phyloP scores from a whole-genome alignment of 1,140 invertebrate genomes.

The Polypedilum pembai region DNA sequence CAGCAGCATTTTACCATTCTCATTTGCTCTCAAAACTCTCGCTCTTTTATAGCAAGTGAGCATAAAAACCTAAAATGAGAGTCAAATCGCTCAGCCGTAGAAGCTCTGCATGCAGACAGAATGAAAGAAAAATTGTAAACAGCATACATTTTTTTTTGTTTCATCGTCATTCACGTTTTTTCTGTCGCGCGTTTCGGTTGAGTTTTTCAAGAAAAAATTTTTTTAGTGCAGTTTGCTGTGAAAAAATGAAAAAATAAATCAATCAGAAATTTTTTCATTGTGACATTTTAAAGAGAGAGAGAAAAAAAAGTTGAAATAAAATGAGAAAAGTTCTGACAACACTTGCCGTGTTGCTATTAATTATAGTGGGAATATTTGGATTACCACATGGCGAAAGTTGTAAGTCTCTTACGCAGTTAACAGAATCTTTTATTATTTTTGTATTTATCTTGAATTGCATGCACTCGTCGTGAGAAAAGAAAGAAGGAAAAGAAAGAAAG shows the following conservation, averaged over 20 bases:
- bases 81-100: neutral
- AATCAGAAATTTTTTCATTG: too few relatives aligned
- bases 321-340: too few relatives aligned
- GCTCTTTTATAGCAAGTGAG: neutral
- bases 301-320: too few relatives aligned
- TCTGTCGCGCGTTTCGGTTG: conserved; percentile 1
- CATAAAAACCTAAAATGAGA: neutral
- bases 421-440: neutral
- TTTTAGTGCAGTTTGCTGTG: neutral
- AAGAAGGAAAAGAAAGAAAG: conserved; percentile 13
- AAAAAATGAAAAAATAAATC: too few relatives aligned
- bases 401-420: neutral
- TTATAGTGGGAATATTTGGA: neutral
- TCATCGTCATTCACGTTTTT: neutral
- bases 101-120: neutral
- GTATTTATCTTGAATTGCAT: neutral
- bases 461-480: neutral
- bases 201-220: neutral
- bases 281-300: too few relatives aligned
- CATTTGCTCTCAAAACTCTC: neutral
- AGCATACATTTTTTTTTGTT: neutral
- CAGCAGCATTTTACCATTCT: neutral
- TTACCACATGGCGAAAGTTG: conserved; percentile 16
- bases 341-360: neutral
- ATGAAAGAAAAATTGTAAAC: neutral